These are phyloP conservation scores for Drosophila tsacasi DNA, from an alignment of 1,140 invertebrate genomes.

Conservation along the genomic window DNA sequence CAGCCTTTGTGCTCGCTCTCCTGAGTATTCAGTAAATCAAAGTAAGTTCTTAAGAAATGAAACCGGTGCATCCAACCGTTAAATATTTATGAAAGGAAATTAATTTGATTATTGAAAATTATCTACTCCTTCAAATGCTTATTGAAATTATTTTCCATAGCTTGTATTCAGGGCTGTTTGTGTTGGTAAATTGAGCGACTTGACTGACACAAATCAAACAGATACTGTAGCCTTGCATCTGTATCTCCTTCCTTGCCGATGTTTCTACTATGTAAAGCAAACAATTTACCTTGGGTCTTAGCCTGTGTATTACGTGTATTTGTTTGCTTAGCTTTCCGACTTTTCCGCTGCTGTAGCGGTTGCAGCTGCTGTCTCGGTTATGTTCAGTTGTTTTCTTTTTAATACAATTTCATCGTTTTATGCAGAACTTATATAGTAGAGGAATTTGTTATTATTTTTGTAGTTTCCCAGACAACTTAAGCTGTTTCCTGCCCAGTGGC, in stretches of 20 bases:
- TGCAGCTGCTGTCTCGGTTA: slow-evolving; percentile 3
- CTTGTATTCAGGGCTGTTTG: slow-evolving; percentile 1
- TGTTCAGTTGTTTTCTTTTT: slow-evolving; percentile 28
- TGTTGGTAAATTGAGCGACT: slow-evolving; percentile 21
- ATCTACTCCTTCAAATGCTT: not conserved
- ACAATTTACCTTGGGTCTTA: slow-evolving; percentile 54
- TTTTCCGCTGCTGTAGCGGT: slow-evolving; percentile 21
- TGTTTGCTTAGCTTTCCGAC: slow-evolving; percentile 46
- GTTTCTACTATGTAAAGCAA: slow-evolving; percentile 7
- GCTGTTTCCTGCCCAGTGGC: too few relatives aligned
- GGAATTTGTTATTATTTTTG: not conserved
- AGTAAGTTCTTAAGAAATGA: not conserved
- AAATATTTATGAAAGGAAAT: slow-evolving; percentile 9
- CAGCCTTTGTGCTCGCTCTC: not conserved
- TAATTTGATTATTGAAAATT: slow-evolving; percentile 11
- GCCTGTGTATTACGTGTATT: slow-evolving; percentile 38
- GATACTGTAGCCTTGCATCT: slow-evolving; percentile 14
- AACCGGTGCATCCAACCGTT: not conserved
- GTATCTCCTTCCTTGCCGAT: not conserved
- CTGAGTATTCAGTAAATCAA: not conserved
- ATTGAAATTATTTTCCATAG: not conserved
- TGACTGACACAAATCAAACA: slow-evolving; percentile 36
- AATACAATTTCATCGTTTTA: slow-evolving; percentile 54
- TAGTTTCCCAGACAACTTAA: not conserved
- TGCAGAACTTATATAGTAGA: not conserved